Evolutionary conservation across 1,140 invertebrate species (phyloP), one percentile per base, ranked within the genome.

Genomic region (Gonioctena quinquepunctata): DNA sequence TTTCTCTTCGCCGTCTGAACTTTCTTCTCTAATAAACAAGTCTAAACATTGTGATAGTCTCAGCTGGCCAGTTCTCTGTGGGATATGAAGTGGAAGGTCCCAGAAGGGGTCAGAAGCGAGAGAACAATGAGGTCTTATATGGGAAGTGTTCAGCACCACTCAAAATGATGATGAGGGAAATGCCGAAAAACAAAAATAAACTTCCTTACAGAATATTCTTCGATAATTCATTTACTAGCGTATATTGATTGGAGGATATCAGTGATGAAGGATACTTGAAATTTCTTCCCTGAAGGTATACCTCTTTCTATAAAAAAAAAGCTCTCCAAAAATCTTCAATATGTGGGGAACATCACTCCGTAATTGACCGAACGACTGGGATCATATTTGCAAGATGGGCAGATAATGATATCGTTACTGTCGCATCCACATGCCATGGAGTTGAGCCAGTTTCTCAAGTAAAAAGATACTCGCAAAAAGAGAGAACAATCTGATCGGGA

Each of bases 401-500:
- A 18, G 79, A 80, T 62, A 78, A 79, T 69, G 70, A 59, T 21
- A 64, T 78, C 49, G 75, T 79, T 19, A 78, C 77, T 19, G 49
- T 79, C 6, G 72, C 67, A 3, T 72, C 71, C 25, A 77, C 72
- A 33, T 54, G 69, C 27, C 50, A 65, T 48, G 74, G 73, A 13
- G 54, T 71, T 59, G 6, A 74, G 3, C 76, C 77, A 1, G 49
- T 78, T 0, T 8, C 28, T 1, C 70, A 73, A 68, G 76, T 76
- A 49, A 78, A 78, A 76, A 72, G 77, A 62, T 83, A 79, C 70
- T 82, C 78, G 63, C 75, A 80, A 78, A 72, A 69, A 73, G 73
- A 81, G 73, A 82, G 81, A 74, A 50, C 4, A 50, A 59, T 54
- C 73, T 76, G n/a, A 72, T 76, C 16, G 11, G 64, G n/a, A 66